Conservation (phyloP, 2,113 vertebrate genomes). For the Anthoscopus minutus region DNA sequence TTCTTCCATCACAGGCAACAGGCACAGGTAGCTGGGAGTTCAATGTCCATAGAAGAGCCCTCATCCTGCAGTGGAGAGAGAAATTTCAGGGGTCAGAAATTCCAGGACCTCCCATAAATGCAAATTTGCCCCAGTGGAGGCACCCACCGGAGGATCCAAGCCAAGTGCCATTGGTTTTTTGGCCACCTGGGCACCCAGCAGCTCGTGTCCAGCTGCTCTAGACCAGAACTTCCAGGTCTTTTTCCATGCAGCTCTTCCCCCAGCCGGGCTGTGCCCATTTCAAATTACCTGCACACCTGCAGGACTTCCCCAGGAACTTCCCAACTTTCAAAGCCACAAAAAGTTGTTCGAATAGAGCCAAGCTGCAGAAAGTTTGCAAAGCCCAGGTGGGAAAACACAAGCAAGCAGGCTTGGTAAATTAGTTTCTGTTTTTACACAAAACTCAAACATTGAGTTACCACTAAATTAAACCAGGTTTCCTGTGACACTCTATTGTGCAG, state of each 20-base stretch:
- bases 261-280: background rate
- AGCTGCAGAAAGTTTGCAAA: background rate
- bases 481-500: slow-evolving; percentile 18
- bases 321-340: background rate
- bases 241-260: background rate
- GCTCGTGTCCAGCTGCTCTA: background rate
- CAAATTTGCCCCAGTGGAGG: background rate
- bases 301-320: background rate
- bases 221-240: background rate
- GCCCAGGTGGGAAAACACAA: background rate
- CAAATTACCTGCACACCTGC: background rate
- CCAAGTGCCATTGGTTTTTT: background rate
- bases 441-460: slow-evolving; percentile 42
- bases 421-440: slow-evolving; percentile 26
- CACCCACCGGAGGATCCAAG: background rate
- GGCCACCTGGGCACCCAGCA: background rate
- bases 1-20: slow-evolving; percentile 93
- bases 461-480: slow-evolving; percentile 43
- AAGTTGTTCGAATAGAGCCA: background rate
- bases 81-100: too few relatives aligned
- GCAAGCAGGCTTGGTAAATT: background rate
- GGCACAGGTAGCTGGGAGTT: slow-evolving; percentile 77
- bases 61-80: slow-evolving; percentile 61
- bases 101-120: background rate
- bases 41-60: slow-evolving; percentile 77